These are phyloP conservation scores for Clavelina lepadiformis DNA, from an alignment of 23 tunicate species.

Conservation along the genomic window DNA sequence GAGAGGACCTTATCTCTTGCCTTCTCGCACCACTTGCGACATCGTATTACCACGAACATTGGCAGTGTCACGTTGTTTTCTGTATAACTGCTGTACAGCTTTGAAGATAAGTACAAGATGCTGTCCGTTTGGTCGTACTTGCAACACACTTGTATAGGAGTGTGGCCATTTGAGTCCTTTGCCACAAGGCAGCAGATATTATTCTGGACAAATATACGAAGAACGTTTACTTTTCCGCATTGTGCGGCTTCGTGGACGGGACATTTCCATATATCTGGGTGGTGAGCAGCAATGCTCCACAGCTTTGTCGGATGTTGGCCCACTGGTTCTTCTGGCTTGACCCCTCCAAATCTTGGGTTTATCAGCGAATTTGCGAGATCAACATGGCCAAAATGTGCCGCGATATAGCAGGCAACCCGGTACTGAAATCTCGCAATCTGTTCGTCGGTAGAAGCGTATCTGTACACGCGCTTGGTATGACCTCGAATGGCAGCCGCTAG, in stretches of 20 bases:
- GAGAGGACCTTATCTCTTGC: slow-evolving; percentile 57
- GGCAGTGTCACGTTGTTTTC: slow-evolving; percentile 73
- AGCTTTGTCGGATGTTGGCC: slow-evolving; percentile 74
- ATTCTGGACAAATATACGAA: slow-evolving; percentile 76
- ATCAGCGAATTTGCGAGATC: slow-evolving; percentile 79
- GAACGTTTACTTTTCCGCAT: slow-evolving; percentile 69
- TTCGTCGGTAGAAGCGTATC: slow-evolving; percentile 52
- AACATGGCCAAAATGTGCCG: slow-evolving; percentile 73
- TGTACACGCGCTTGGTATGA: slow-evolving; percentile 63
- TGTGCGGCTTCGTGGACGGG: slow-evolving; percentile 85
- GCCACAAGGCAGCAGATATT: slow-evolving; percentile 59
- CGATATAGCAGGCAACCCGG: slow-evolving; percentile 73
- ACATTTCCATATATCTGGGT: slow-evolving; percentile 70
- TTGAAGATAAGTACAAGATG: slow-evolving; percentile 61
- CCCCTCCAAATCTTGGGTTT: slow-evolving; percentile 60
- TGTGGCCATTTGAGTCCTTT: slow-evolving; percentile 67
- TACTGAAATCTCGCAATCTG: slow-evolving; percentile 69
- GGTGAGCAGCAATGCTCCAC: slow-evolving; percentile 71
- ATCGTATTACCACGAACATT: slow-evolving; percentile 42
- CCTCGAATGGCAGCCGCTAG: slow-evolving; percentile 70
- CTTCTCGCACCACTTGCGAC: slow-evolving; percentile 79
- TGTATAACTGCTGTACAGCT: slow-evolving; percentile 80
- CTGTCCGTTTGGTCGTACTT: slow-evolving; percentile 63
- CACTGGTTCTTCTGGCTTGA: slow-evolving; percentile 82
- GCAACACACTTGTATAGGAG: slow-evolving; percentile 62